A percentile compares a stretch with the other conserved stretches of the same genome.
phyloP scores from a whole-genome alignment of 2,113 vertebrate genomes.

The Ageneiosus marmoratus region DNA sequence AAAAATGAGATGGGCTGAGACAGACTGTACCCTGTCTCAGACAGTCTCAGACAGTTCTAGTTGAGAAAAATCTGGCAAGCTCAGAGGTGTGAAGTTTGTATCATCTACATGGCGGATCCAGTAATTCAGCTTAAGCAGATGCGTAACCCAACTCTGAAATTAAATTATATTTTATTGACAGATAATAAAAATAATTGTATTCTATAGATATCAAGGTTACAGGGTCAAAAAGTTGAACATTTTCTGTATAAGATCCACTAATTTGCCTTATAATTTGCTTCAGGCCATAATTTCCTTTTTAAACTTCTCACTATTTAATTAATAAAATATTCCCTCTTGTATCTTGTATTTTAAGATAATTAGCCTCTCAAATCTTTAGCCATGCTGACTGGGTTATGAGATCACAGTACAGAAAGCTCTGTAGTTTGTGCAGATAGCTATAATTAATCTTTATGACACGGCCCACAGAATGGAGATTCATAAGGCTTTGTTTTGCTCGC shows the following conservation, averaged over 20 bases:
- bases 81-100: neutral
- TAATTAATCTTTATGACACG: conserved; percentile 22
- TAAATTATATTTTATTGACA: too few species aligned
- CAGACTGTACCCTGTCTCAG: neutral
- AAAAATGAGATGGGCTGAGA: neutral
- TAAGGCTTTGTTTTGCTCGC: conserved; percentile 15
- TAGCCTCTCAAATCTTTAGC: neutral
- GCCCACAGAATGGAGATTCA: conserved; percentile 16
- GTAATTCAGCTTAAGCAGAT: neutral
- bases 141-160: neutral
- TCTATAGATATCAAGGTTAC: neutral
- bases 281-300: neutral
- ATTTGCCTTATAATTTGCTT: neutral
- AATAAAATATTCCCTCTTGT: neutral
- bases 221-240: neutral
- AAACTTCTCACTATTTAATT: neutral
- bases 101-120: neutral
- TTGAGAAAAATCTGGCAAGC: neutral
- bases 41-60: neutral
- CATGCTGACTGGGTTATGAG: neutral
- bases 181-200: neutral
- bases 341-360: neutral
- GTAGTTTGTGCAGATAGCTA: conserved; percentile 7
- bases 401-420: neutral
- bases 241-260: neutral